A percentile compares a stretch with the other conserved stretches of the same genome.
Conservation (phyloP, 2,888 invertebrate genomes). For the Myathropa florea region DNA sequence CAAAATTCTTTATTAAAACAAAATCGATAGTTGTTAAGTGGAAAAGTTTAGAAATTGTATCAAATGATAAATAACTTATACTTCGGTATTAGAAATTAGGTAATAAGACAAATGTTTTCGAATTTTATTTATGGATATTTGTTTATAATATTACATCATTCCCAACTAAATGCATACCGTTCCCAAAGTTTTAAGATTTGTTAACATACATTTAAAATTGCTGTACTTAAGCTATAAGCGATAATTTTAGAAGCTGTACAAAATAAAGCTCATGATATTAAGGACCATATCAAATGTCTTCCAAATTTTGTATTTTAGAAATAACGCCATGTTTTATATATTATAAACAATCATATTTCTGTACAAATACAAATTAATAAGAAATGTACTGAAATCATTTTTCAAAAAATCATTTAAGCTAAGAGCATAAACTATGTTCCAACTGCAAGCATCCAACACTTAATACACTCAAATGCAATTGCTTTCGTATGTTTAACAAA, state of each 20-base stretch:
- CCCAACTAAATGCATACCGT: neutral
- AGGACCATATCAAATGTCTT: conserved; percentile 35
- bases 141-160: neutral
- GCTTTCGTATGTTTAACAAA: too few relatives aligned
- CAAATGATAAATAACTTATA: neutral
- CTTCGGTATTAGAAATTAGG: neutral
- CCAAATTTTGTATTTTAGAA: conserved; percentile 7
- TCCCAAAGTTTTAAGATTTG: neutral
- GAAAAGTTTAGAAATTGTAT: neutral
- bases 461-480: too few relatives aligned
- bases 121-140: neutral
- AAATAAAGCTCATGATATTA: neutral
- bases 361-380: neutral
- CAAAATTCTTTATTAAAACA: neutral
- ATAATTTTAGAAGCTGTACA: neutral
- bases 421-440: too few relatives aligned
- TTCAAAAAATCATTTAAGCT: too few relatives aligned
- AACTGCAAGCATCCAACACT: too few relatives aligned
- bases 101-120: neutral
- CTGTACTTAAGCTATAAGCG: conserved; percentile 4
- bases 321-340: neutral
- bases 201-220: neutral
- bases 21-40: neutral
- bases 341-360: neutral
- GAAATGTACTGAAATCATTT: neutral